A percentile compares a stretch with the other conserved stretches of the same genome.
Evolutionary conservation across 2,797 vertebrate genomes (phyloP).

Genomic region (Orientallactaga sibirica): DNA sequence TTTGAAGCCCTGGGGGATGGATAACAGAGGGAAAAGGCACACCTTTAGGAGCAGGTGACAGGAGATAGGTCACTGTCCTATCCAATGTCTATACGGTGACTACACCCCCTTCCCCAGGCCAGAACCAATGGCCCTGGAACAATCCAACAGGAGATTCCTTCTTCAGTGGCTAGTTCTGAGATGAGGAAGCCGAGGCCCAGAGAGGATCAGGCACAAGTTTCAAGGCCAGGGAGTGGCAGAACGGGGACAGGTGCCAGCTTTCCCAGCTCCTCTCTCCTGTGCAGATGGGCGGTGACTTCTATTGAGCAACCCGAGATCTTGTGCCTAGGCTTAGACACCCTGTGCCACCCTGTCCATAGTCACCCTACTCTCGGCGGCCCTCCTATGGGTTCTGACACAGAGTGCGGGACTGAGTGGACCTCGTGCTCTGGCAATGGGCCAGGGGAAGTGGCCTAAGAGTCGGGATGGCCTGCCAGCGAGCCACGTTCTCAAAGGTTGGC

Average conservation of each 20-base stretch:
- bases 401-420: background rate
- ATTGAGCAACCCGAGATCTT: background rate
- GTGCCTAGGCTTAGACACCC: background rate
- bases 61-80: background rate
- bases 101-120: background rate
- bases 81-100: background rate
- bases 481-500: background rate
- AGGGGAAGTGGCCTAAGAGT: background rate
- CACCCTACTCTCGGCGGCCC: background rate
- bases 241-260: background rate
- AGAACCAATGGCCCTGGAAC: background rate
- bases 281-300: rapidly evolving
- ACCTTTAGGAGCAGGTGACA: background rate
- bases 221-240: rapidly evolving
- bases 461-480: background rate
- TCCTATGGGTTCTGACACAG: background rate
- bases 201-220: background rate
- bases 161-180: background rate
- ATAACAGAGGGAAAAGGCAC: background rate
- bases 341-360: background rate
- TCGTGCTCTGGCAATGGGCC: rapidly evolving
- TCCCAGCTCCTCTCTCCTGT: background rate
- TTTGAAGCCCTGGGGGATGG: background rate
- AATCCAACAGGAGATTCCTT: background rate
- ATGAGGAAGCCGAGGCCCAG: background rate